These are phyloP conservation scores for Amitus sp. DNA, from an alignment of 2,888 invertebrate species.

Conservation along the genomic window DNA sequence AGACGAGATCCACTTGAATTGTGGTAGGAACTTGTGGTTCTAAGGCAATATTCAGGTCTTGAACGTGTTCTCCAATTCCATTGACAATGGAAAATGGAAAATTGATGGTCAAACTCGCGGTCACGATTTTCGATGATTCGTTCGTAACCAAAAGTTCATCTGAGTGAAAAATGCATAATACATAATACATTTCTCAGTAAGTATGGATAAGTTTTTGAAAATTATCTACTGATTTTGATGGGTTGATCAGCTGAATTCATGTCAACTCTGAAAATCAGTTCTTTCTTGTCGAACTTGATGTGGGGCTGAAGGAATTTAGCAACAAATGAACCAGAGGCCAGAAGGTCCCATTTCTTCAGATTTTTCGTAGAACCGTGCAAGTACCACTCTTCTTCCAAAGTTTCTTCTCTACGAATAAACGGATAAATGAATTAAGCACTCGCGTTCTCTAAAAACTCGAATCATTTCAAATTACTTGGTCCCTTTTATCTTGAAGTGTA, in stretches of 20 bases:
- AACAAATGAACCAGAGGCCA: constrained; percentile 67
- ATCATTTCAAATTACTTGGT: constrained; percentile 43
- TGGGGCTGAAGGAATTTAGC: constrained; percentile 72
- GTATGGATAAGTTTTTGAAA: no score
- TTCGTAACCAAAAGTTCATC: constrained; percentile 70
- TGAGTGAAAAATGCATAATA: constrained; percentile 46
- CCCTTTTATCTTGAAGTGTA: constrained; percentile 47
- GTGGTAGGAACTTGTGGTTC: constrained; percentile 33
- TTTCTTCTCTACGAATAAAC: constrained; percentile 40
- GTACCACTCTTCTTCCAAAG: constrained; percentile 70
- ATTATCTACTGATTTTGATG: constrained; percentile 65
- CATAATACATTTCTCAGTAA: no score
- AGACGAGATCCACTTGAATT: constrained; percentile 50
- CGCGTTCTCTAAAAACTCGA: constrained; percentile 20
- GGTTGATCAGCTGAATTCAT: constrained; percentile 66
- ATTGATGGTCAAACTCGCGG: constrained; percentile 66
- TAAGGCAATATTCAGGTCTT: constrained; percentile 42
- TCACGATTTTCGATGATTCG: constrained; percentile 68
- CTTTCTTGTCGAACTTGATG: constrained; percentile 67
- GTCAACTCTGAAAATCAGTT: constrained; percentile 68
- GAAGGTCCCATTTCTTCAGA: constrained; percentile 68
- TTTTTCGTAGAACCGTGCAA: constrained; percentile 70
- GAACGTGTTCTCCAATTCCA: constrained; percentile 37
- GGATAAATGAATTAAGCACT: constrained; percentile 25
- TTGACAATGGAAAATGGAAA: constrained; percentile 66